A percentile compares a stretch with the other conserved stretches of the same genome.
phyloP scores from a whole-genome alignment of 2,888 invertebrate species.

The Anoplius nigerrimus region DNA sequence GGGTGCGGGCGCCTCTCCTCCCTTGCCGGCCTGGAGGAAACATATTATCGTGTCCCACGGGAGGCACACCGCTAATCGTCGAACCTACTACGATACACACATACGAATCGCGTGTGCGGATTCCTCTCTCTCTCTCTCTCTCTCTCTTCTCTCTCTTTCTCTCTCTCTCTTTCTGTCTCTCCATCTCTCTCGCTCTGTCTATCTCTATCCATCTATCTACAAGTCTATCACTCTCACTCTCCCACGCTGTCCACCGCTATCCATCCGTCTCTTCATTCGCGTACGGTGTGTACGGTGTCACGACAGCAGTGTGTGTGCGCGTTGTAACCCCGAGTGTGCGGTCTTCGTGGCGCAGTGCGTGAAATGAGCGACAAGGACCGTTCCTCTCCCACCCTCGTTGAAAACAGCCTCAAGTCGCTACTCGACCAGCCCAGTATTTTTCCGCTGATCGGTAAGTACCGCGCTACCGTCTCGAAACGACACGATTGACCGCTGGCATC shows the following conservation, averaged over 20 bases:
- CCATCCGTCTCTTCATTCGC: conserved; percentile 6
- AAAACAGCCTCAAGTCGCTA: conserved; percentile 91
- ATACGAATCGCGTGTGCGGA: conserved; percentile 8
- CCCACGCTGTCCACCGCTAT: conserved; percentile 1
- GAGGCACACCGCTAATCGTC: conserved; percentile 45
- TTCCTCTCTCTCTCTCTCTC: conserved; percentile 6
- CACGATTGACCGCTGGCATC: conserved; percentile 7
- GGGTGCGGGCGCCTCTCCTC: conserved; percentile 65
- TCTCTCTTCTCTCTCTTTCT: neutral
- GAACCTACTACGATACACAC: conserved; percentile 27
- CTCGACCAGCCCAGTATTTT: conserved; percentile 83
- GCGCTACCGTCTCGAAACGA: too few species aligned
- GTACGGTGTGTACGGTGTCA: conserved; percentile 12
- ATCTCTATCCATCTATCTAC: conserved; percentile 4
- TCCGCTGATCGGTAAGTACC: conserved; percentile 73
- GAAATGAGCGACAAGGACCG: conserved; percentile 94
- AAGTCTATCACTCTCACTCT: conserved; percentile 24
- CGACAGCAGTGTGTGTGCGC: conserved; percentile 7
- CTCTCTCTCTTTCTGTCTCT: neutral
- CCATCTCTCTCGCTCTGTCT: conserved; percentile 26
- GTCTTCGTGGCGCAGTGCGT: conserved; percentile 74
- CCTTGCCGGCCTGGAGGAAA: conserved; percentile 63
- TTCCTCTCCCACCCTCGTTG: conserved; percentile 91
- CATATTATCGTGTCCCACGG: conserved; percentile 48
- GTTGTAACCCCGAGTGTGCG: conserved; percentile 32